These are phyloP conservation scores for Trichopria drosophilae DNA, from an alignment of 2,888 invertebrate species.

Conservation along the genomic window DNA sequence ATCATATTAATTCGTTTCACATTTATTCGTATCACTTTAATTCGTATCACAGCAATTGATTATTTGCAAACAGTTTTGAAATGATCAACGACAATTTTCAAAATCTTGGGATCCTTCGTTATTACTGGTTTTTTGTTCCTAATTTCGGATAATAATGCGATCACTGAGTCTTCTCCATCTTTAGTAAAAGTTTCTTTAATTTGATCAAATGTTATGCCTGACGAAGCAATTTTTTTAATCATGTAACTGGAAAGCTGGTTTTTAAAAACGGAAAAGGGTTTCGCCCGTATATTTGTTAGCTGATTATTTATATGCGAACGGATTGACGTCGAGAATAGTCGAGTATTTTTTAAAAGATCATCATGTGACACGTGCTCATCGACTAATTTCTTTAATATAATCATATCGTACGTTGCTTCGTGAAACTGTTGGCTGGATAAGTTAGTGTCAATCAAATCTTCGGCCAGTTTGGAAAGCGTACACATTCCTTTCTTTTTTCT, in stretches of 20 bases:
- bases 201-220: conserved; percentile 1
- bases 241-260: background rate
- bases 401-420: conserved; percentile 1
- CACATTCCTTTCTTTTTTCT: conserved; percentile 22
- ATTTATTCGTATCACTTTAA: too few species aligned
- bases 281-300: background rate
- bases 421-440: background rate
- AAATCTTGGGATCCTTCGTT: too few species aligned
- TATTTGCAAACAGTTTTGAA: too few species aligned
- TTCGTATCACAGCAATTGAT: too few species aligned
- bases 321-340: background rate
- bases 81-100: too few species aligned
- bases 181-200: too few species aligned
- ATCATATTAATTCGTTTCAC: too few species aligned
- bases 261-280: conserved; percentile 1
- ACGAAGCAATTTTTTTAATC: conserved; percentile 4
- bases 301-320: background rate
- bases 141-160: too few species aligned
- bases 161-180: too few species aligned
- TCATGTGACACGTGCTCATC: background rate
- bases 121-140: too few species aligned
- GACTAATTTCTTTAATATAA: background rate
- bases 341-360: background rate
- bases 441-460: conserved; percentile 11
- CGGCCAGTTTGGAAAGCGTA: conserved; percentile 20